Evolutionary conservation across 2,888 invertebrate species (phyloP).

Genomic region (Zaprionus obscuricornis): DNA sequence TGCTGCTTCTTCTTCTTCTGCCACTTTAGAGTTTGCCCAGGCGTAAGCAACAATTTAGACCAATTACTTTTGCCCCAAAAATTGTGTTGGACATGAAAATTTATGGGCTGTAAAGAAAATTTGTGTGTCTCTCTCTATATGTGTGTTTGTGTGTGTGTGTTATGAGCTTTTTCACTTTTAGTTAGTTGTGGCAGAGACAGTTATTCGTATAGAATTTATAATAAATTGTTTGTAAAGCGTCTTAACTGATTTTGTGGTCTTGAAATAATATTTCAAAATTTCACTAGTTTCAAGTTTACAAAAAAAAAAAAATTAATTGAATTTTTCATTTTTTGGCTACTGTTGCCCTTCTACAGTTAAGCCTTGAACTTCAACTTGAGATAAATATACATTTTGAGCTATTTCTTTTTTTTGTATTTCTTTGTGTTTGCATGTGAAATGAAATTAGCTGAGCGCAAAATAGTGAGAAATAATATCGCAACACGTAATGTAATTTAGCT

Average conservation of each 20-base stretch:
- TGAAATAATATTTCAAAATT: not conserved
- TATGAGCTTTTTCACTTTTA: too few species aligned
- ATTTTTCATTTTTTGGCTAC: not conserved
- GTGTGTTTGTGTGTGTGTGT: too few species aligned
- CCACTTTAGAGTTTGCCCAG: constrained; percentile 16
- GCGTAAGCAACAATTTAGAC: constrained; percentile 20
- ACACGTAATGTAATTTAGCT: constrained; percentile 31
- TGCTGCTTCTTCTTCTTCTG: too few species aligned
- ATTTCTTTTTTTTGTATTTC: not conserved
- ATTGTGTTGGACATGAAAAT: constrained; percentile 17
- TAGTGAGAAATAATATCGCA: not conserved
- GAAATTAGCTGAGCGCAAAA: constrained; percentile 11
- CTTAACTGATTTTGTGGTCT: not conserved
- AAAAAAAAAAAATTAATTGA: not conserved
- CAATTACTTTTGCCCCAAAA: constrained; percentile 34
- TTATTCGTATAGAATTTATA: not conserved
- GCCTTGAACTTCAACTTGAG: constrained; percentile 39
- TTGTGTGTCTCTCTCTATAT: not conserved
- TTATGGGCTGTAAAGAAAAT: constrained; percentile 16
- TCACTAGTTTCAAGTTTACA: not conserved
- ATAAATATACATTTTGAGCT: constrained; percentile 19
- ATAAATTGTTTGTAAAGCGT: not conserved
- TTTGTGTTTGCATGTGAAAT: constrained; percentile 45
- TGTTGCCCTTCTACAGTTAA: not conserved
- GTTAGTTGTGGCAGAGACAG: too few species aligned